A percentile compares a stretch with the other conserved stretches of the same genome.
phyloP scores from a whole-genome alignment of 2,113 vertebrate genomes.

The Glaucomys volans region DNA sequence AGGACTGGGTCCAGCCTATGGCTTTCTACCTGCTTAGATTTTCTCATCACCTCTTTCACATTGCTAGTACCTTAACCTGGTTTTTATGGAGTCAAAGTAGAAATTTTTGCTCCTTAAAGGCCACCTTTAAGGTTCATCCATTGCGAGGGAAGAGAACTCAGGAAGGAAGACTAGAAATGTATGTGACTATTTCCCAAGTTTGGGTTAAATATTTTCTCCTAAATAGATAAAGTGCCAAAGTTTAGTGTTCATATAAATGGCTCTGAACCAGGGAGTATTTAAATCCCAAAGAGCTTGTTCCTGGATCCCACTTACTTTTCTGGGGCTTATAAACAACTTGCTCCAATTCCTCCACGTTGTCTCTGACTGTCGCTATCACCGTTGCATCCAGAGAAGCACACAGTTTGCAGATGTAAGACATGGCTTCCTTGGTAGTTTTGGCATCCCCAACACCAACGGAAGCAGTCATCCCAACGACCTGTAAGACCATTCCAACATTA shows the following conservation, averaged over 20 bases:
- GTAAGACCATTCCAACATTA: slow-evolving; percentile 26
- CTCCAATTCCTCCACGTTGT: slow-evolving; percentile 86
- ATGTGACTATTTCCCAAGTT: neutral
- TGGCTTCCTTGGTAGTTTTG: slow-evolving; percentile 72
- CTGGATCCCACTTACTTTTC: slow-evolving; percentile 81
- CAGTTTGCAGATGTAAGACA: slow-evolving; percentile 86
- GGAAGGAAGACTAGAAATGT: slow-evolving; percentile 4
- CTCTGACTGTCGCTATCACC: slow-evolving; percentile 87
- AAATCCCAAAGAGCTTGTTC: neutral
- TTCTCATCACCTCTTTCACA: neutral
- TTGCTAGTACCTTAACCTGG: neutral
- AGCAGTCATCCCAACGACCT: slow-evolving; percentile 91
- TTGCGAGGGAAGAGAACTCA: neutral
- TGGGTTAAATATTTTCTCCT: slow-evolving; percentile 7
- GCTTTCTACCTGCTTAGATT: neutral
- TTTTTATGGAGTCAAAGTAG: neutral
- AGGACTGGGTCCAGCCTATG: neutral
- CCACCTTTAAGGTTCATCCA: neutral
- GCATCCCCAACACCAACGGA: slow-evolving; percentile 89
- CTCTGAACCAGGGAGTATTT: neutral
- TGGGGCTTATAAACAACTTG: slow-evolving; percentile 85
- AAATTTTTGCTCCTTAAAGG: neutral
- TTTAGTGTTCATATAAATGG: neutral
- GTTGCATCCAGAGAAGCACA: slow-evolving; percentile 88
- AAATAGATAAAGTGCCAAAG: slow-evolving; percentile 27